Base-by-base conservation (phyloP, 1,140 invertebrate genomes). In the Yoshiicerus persimilis region DNA sequence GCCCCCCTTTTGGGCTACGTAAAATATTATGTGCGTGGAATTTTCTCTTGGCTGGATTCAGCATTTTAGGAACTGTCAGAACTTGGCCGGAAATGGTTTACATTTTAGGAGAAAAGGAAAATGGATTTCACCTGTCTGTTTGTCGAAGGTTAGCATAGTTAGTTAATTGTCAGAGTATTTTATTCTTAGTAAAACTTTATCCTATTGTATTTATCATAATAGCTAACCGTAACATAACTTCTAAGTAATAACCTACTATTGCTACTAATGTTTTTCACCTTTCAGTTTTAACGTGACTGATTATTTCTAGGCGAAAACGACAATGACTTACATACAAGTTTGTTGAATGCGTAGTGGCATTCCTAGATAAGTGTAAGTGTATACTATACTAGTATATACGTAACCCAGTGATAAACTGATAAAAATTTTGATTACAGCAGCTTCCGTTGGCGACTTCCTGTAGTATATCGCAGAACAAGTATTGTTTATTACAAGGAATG, bases 21-120 rank as follows among this genome's bases (percentile, higher is more conserved):
- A 95, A 96, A 25, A 94, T 96, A 8, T 93, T 99, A 10, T 96
- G 96, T 87, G 92, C 97, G 89, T 99, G 99, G 99, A 99, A 99
- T 93, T 95, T 96, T 83, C 92, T 96, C 88, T 93, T 99, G 89
- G 98, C 98, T 4, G 93, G 96, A n/a, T 99, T 99, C 93, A 98
- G 97, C 92, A 97, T 99, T 88, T 96, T 98, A 93, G 90, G 90
- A 75, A 87, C 89, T 23, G n/a, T 89, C 0, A 25, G 90, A 23
- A 91, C 90, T 0, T 88, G 86, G 38, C 90, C 90, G n/a, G 90
- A 91, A 87, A 80, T 91, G 86, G 16, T 90, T 47, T 89, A 88
- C 56, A 91, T 91, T 64, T 62, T 91, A 4, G 64, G 56, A 20
- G 75, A 90, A 38, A 80, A 80, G 20, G 87, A 88, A 34, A 56